Conservation (phyloP, 2,113 vertebrate genomes). For the Lophochroa leadbeateri region DNA sequence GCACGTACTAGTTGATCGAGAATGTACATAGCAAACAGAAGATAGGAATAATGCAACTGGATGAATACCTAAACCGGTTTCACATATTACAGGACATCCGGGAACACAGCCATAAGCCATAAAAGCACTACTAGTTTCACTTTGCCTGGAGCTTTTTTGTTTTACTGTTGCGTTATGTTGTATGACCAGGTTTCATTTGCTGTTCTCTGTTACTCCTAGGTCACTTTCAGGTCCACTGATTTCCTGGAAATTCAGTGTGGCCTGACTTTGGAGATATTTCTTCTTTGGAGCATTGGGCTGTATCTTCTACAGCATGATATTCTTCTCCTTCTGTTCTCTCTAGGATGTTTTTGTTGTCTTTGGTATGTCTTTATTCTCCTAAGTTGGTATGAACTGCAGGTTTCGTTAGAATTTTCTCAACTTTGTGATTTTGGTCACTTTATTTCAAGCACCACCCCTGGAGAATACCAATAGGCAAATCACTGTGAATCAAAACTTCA, state of each 20-base stretch:
- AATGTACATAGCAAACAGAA: not conserved
- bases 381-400: not conserved
- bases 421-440: not conserved
- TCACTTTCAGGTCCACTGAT: not conserved
- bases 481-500: not conserved
- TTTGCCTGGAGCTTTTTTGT: not conserved
- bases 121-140: not conserved
- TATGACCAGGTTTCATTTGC: not conserved
- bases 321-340: not conserved
- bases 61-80: not conserved
- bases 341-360: not conserved
- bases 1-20: fast-evolving
- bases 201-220: not conserved
- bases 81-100: not conserved
- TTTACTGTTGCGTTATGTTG: not conserved
- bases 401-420: not conserved
- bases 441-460: not conserved
- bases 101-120: not conserved
- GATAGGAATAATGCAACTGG: not conserved
- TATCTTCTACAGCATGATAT: not conserved
- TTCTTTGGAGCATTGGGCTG: not conserved
- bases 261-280: not conserved
- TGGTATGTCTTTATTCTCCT: not conserved
- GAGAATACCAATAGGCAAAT: not conserved
- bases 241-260: not conserved